A percentile compares a stretch with the other conserved stretches of the same genome.
These are phyloP conservation scores for Odontothrips loti DNA, from an alignment of 2,888 invertebrate species.

Conservation along the genomic window DNA sequence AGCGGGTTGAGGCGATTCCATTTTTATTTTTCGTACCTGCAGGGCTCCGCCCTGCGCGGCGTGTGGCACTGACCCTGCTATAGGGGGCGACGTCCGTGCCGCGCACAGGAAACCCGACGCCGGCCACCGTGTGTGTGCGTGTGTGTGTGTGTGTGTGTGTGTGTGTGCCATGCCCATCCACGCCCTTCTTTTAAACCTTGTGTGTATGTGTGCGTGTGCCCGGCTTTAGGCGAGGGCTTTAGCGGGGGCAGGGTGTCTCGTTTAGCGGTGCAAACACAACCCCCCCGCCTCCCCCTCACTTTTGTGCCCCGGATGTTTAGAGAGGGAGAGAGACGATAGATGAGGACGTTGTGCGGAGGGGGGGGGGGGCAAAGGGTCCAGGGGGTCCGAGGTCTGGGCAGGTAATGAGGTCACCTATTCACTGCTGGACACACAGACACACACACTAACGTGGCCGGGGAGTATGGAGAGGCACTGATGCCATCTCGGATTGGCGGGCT, in stretches of 20 bases:
- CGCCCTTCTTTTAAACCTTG: too few relatives aligned
- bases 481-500: neutral
- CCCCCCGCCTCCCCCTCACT: neutral
- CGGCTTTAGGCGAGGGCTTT: neutral
- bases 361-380: too few relatives aligned
- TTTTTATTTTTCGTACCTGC: neutral
- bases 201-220: neutral
- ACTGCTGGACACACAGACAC: neutral
- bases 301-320: neutral
- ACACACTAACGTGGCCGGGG: neutral
- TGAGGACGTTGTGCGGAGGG: neutral
- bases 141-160: slow-evolving; percentile 1
- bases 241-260: neutral
- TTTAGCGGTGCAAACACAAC: neutral
- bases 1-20: neutral
- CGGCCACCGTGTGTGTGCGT: neutral
- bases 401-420: neutral
- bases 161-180: neutral
- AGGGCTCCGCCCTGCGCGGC: neutral
- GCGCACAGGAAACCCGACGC: neutral
- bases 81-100: neutral
- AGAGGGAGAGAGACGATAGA: slow-evolving; percentile 7
- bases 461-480: neutral
- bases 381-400: neutral
- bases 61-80: neutral